Conservation (phyloP, 53 echinoderm and acorn worm species). For the Henricia sp. region DNA sequence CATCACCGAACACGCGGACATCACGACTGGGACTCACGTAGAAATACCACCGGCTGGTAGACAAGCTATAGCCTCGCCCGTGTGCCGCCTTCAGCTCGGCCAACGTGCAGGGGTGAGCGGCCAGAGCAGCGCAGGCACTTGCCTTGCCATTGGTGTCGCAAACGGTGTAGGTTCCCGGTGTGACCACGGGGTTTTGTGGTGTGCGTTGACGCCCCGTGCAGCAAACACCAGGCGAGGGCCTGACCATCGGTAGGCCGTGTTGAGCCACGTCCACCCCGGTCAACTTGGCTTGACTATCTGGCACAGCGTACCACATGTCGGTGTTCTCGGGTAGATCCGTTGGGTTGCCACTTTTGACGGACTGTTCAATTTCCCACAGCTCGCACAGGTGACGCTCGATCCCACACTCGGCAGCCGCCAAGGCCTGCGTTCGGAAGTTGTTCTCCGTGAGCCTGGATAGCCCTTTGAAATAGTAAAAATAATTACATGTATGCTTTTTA, state of each 20-base stretch:
- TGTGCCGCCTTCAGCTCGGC: conserved; percentile 45
- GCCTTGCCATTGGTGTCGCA: neutral
- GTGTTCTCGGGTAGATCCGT: neutral
- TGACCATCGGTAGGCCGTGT: conserved; percentile 5
- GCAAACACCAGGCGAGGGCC: conserved; percentile 15
- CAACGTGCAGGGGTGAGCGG: conserved; percentile 32
- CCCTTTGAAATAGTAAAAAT: neutral
- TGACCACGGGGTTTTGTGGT: conserved; percentile 7
- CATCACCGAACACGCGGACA: neutral
- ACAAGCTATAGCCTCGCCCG: conserved; percentile 16
- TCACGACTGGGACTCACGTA: neutral
- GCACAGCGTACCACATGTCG: conserved; percentile 30
- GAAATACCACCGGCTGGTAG: neutral
- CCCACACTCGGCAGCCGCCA: conserved; percentile 4
- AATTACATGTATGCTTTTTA: neutral
- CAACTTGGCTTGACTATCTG: conserved; percentile 24
- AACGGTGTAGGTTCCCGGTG: neutral
- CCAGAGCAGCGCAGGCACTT: neutral
- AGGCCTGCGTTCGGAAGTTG: neutral
- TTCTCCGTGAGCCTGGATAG: conserved; percentile 11
- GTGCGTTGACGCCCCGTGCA: neutral
- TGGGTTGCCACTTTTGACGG: neutral
- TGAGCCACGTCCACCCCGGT: neutral
- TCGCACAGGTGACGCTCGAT: conserved; percentile 28
- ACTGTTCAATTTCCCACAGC: conserved; percentile 10